phyloP scores from a whole-genome alignment of 2,888 invertebrate genomes.

The Notodonta ziczac region DNA sequence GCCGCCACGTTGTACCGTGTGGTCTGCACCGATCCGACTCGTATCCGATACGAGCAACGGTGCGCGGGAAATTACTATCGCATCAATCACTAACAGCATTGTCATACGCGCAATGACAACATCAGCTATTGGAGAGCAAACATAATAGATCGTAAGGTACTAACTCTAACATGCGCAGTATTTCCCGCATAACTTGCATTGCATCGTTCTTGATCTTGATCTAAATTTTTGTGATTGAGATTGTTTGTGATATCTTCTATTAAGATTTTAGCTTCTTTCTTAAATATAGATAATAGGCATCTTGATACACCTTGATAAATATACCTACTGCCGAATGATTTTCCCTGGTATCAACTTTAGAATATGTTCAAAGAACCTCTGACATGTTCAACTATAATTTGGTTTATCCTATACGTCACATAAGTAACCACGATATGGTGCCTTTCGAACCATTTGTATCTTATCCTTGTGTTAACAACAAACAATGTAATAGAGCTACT shows the following conservation, averaged over 20 bases:
- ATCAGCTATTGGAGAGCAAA: conserved; percentile 40
- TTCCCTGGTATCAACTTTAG: too few species aligned
- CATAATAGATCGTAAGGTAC: conserved; percentile 41
- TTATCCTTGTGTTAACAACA: background rate
- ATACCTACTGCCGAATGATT: too few species aligned
- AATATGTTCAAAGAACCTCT: too few species aligned
- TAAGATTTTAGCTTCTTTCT: background rate
- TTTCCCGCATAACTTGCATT: conserved; percentile 21
- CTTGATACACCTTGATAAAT: too few species aligned
- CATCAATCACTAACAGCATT: conserved; percentile 77
- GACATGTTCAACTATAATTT: too few species aligned
- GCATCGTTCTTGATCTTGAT: conserved; percentile 28
- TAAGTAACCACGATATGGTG: background rate
- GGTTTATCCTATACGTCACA: too few species aligned
- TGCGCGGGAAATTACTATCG: conserved; percentile 72
- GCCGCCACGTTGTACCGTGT: conserved; percentile 52
- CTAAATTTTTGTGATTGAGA: conserved; percentile 11
- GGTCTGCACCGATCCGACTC: conserved; percentile 61
- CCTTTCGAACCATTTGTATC: background rate
- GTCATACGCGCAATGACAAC: conserved; percentile 68
- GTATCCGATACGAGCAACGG: conserved; percentile 82
- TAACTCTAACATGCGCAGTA: conserved; percentile 30
- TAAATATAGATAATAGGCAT: background rate
- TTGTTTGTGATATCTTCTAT: background rate
- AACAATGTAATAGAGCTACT: conserved; percentile 4